Conservation (phyloP, 2,888 invertebrate genomes). For the Ceratothoa steindachneri region DNA sequence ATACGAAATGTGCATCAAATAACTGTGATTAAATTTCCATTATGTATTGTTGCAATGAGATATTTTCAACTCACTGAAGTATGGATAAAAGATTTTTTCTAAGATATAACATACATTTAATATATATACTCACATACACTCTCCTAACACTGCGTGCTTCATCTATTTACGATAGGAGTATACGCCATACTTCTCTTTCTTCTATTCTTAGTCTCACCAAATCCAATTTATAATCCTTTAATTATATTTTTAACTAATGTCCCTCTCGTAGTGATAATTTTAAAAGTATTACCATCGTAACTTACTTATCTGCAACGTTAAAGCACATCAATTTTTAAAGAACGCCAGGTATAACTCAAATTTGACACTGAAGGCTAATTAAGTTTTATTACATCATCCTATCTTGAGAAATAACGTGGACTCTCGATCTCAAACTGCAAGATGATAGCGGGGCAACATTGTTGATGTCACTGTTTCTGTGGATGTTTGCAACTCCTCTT, state of each 20-base stretch:
- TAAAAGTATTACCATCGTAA: not conserved
- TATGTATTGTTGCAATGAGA: too few relatives aligned
- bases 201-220: not conserved
- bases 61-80: too few relatives aligned
- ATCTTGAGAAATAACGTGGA: not conserved
- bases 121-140: not conserved
- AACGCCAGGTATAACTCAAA: conserved; percentile 3
- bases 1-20: too few relatives aligned
- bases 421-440: not conserved
- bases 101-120: not conserved
- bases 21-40: too few relatives aligned
- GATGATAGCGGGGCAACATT: not conserved
- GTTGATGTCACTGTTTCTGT: too few relatives aligned
- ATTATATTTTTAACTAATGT: not conserved
- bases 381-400: conserved; percentile 8
- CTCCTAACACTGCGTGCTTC: not conserved
- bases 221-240: not conserved
- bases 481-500: not conserved
- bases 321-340: not conserved
- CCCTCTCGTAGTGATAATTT: not conserved
- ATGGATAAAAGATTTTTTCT: too few relatives aligned
- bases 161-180: not conserved
- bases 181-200: not conserved
- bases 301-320: not conserved
- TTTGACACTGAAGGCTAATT: conserved; percentile 7